Percentiles rank a stretch among this genome's conserved stretches.
phyloP scores from a whole-genome alignment of 2,797 vertebrate species.

The Distichodus sexfasciatus region DNA sequence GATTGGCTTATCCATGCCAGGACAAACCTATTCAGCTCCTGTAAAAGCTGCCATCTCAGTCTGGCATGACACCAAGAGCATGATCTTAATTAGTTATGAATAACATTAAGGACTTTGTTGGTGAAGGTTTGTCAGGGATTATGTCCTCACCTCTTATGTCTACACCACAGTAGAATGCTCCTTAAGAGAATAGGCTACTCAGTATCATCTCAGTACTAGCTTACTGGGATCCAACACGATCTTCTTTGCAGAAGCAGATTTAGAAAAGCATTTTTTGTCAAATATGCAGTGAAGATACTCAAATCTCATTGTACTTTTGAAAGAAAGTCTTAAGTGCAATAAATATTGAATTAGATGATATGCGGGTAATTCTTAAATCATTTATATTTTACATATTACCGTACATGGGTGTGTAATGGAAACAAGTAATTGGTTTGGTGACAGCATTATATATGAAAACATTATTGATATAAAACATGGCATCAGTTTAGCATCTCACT shows the following conservation, averaged over 20 bases:
- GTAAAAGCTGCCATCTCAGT: slow-evolving; percentile 64
- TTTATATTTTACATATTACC: too few species aligned
- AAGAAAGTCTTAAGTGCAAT: too few species aligned
- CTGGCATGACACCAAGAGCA: slow-evolving; percentile 62
- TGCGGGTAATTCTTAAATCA: too few species aligned
- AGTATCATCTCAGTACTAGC: slow-evolving; percentile 17
- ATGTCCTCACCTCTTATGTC: slow-evolving; percentile 32
- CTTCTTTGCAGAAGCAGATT: not conserved
- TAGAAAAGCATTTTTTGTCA: slow-evolving; percentile 4
- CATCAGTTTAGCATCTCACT: too few species aligned
- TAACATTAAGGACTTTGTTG: slow-evolving; percentile 76
- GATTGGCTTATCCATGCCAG: slow-evolving; percentile 71
- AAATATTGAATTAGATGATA: too few species aligned
- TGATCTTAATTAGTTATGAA: slow-evolving; percentile 85
- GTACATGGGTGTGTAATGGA: not conserved
- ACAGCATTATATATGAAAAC: too few species aligned
- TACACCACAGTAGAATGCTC: slow-evolving; percentile 16
- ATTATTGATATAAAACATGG: too few species aligned
- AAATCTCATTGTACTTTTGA: too few species aligned
- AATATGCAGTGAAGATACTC: not conserved
- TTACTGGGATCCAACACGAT: slow-evolving; percentile 8
- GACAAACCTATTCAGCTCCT: slow-evolving; percentile 68
- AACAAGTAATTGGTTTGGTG: not conserved
- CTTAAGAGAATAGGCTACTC: slow-evolving; percentile 30
- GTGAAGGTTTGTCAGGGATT: slow-evolving; percentile 61